Percentiles rank a stretch among this genome's conserved stretches.
phyloP scores from a whole-genome alignment of 2,113 vertebrate species.

The Platycercus adscitus region DNA sequence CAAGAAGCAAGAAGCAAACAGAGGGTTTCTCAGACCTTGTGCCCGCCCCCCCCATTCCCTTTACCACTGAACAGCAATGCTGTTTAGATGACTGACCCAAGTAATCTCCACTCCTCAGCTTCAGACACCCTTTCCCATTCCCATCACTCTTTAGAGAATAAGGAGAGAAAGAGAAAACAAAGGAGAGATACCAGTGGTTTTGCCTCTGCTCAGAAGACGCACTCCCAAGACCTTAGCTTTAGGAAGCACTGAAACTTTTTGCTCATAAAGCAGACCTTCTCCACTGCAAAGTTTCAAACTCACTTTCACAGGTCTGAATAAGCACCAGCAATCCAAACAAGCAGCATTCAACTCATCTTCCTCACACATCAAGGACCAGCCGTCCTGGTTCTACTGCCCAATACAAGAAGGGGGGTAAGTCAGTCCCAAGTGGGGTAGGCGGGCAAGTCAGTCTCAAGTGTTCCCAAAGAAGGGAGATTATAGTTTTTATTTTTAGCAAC shows the following conservation, averaged over 20 bases:
- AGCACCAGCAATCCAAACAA: not conserved
- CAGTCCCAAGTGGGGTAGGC: too few relatives aligned
- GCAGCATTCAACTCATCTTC: not conserved
- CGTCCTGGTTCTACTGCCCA: not conserved
- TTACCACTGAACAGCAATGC: not conserved
- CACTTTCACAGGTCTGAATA: not conserved
- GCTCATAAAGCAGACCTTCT: not conserved
- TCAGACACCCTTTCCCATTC: not conserved
- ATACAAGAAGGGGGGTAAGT: not conserved
- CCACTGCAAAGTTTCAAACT: not conserved
- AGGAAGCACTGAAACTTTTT: not conserved
- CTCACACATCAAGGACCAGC: not conserved
- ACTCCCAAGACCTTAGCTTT: not conserved
- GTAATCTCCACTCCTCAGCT: not conserved
- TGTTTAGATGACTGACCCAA: not conserved
- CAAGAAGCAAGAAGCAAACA: not conserved
- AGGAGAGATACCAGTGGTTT: not conserved
- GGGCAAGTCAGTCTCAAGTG: too few relatives aligned
- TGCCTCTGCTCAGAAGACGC: not conserved
- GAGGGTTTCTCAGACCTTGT: not conserved
- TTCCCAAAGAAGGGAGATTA: not conserved
- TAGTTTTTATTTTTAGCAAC: constrained; percentile 19
- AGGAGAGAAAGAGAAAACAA: not conserved
- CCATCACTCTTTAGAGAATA: not conserved
- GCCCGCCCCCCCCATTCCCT: not conserved